These are phyloP conservation scores for Microchirus variegatus DNA, from an alignment of 2,797 vertebrate genomes.

Conservation along the genomic window DNA sequence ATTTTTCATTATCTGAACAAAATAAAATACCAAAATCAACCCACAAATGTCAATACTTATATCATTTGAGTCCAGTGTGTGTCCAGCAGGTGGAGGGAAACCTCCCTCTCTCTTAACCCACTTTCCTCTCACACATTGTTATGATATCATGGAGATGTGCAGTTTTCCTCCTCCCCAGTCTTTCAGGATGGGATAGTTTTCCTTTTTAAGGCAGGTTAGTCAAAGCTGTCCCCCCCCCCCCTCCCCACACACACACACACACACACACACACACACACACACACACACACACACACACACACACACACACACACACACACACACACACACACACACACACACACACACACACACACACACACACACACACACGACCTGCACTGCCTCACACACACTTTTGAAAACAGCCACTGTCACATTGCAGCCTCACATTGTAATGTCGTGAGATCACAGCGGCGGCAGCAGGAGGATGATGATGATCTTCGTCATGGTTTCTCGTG, in stretches of 20 bases:
- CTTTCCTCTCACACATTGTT: conserved; percentile 11
- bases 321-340: conserved; percentile 2
- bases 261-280: conserved; percentile 8
- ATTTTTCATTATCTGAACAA: too few species aligned
- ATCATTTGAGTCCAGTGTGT: not conserved
- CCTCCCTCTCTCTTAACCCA: not conserved
- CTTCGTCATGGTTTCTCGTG: not conserved
- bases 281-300: conserved; percentile 4
- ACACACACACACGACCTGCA: conserved; percentile 36
- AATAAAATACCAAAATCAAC: too few species aligned
- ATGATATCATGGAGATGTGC: conserved; percentile 38
- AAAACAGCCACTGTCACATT: conserved; percentile 6
- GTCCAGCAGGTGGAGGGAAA: not conserved
- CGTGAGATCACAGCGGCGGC: conserved; percentile 49
- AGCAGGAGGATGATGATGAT: too few species aligned
- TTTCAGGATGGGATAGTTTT: conserved; percentile 67
- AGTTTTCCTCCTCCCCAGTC: conserved; percentile 9
- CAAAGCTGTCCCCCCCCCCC: conserved; percentile 16
- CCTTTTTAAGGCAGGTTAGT: conserved; percentile 79
- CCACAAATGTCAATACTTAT: too few species aligned
- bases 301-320: conserved; percentile 2
- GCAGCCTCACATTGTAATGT: conserved; percentile 49
- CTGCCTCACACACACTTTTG: conserved; percentile 7
- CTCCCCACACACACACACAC: not conserved
- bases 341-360: conserved; percentile 9